phyloP scores from a whole-genome alignment of 1,140 invertebrate genomes.

The Drosophila cardini region DNA sequence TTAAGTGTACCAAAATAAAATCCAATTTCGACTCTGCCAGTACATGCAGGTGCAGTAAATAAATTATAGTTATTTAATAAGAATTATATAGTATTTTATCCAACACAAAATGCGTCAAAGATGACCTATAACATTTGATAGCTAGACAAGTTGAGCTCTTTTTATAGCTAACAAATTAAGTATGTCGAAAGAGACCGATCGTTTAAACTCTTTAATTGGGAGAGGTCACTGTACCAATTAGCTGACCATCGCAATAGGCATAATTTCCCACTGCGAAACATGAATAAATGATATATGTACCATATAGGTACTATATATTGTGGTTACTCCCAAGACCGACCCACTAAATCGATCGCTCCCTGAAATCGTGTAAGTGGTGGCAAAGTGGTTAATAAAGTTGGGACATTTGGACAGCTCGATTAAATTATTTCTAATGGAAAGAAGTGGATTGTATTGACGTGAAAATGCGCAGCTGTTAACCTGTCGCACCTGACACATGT shows the following conservation, averaged over 20 bases:
- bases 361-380: constrained; percentile 61
- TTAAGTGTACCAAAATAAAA: too few species aligned
- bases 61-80: background rate
- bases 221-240: constrained; percentile 71
- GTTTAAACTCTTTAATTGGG: constrained; percentile 70
- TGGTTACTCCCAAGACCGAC: constrained; percentile 3
- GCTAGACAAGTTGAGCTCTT: background rate
- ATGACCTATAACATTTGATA: constrained; percentile 24
- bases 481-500: constrained; percentile 31
- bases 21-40: too few species aligned
- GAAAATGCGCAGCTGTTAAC: constrained; percentile 66
- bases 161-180: constrained; percentile 17
- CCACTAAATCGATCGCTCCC: constrained; percentile 58
- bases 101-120: constrained; percentile 5
- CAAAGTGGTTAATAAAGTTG: constrained; percentile 46
- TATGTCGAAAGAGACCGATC: constrained; percentile 13
- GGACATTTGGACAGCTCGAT: constrained; percentile 34
- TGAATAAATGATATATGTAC: constrained; percentile 10
- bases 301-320: background rate
- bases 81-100: background rate
- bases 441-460: constrained; percentile 28
- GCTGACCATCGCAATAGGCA: constrained; percentile 29
- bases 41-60: too few species aligned
- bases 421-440: constrained; percentile 48
- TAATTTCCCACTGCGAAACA: constrained; percentile 30